Conservation (phyloP, 2,113 vertebrate species). For the Rhinolophus sinicus region DNA sequence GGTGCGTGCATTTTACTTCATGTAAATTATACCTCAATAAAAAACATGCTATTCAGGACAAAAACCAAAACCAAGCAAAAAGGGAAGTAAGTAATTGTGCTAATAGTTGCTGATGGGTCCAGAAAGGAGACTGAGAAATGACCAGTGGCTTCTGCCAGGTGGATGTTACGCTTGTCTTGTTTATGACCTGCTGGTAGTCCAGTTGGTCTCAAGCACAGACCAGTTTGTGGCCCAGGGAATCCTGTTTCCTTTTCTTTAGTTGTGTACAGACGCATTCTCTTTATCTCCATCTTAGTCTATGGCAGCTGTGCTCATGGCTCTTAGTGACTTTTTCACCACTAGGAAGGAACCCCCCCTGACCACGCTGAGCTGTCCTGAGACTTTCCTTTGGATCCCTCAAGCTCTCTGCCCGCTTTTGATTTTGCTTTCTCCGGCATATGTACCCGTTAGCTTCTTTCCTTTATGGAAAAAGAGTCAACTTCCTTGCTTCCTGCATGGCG, state of each 20-base stretch:
- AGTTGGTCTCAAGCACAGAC: background rate
- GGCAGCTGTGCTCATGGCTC: background rate
- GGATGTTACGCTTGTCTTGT: background rate
- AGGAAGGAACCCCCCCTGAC: background rate
- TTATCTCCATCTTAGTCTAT: background rate
- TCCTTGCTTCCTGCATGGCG: background rate
- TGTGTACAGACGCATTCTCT: background rate
- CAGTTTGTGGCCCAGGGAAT: background rate
- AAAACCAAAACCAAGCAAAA: background rate
- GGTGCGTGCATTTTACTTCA: background rate
- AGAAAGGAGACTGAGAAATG: background rate
- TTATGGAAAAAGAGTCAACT: background rate
- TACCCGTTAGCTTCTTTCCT: background rate
- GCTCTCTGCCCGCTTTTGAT: background rate
- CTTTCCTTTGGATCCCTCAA: background rate
- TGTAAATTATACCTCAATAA: background rate
- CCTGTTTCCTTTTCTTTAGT: background rate
- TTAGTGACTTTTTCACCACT: background rate
- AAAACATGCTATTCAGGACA: background rate
- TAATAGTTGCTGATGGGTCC: background rate
- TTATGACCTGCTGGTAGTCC: background rate
- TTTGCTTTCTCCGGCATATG: background rate
- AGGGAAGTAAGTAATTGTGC: background rate
- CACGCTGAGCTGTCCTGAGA: background rate
- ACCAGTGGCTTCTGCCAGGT: background rate